Percentiles rank a stretch among this genome's conserved stretches.
These are phyloP conservation scores for Larimichthys crocea DNA, from an alignment of 2,113 vertebrate species.

Conservation along the genomic window DNA sequence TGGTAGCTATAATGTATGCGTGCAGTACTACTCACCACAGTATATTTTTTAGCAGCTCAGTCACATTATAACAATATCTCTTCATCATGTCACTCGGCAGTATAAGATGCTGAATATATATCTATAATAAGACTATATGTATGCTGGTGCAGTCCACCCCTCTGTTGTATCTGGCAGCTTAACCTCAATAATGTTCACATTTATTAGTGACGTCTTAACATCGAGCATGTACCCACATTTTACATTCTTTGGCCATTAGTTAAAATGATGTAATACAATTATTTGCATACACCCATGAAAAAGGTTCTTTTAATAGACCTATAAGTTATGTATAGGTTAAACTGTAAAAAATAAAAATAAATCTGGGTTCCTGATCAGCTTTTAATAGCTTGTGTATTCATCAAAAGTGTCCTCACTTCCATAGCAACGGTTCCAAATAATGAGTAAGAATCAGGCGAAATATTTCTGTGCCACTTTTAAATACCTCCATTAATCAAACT, in stretches of 20 bases:
- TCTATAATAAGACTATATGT: slow-evolving; percentile 40
- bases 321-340: not conserved
- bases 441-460: not conserved
- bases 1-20: not conserved
- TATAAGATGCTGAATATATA: slow-evolving; percentile 1
- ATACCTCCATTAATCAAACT: not conserved
- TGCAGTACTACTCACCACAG: not conserved
- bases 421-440: not conserved
- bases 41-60: slow-evolving; percentile 1
- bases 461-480: not conserved
- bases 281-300: not conserved
- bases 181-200: slow-evolving; percentile 42
- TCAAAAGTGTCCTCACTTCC: not conserved
- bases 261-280: not conserved
- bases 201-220: slow-evolving; percentile 31
- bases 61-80: slow-evolving; percentile 5
- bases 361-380: not conserved
- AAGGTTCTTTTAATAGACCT: not conserved
- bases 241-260: not conserved
- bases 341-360: too few relatives aligned
- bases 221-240: slow-evolving; percentile 6
- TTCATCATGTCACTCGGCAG: slow-evolving; percentile 18
- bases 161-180: slow-evolving; percentile 28
- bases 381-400: not conserved
- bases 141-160: slow-evolving; percentile 25